Percentiles rank a stretch among this genome's conserved stretches.
These are phyloP conservation scores for Anableps anableps DNA, from an alignment of 2,797 vertebrate species.

Conservation along the genomic window DNA sequence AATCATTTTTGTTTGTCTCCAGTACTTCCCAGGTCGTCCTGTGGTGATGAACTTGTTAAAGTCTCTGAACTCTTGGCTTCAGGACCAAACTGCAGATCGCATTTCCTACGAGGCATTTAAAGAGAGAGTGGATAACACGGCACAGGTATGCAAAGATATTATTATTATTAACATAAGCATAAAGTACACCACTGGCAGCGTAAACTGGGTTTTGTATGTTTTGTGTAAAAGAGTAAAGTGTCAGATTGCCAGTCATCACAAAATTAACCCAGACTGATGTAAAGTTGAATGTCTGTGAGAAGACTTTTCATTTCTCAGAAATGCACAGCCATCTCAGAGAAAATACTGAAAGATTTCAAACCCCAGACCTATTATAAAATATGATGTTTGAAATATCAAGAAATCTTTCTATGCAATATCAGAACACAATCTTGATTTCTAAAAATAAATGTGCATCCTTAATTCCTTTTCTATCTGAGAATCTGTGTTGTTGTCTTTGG, in stretches of 20 bases:
- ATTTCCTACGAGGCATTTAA: slow-evolving; percentile 80
- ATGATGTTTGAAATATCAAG: background rate
- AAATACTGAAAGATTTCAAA: background rate
- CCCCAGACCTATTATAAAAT: background rate
- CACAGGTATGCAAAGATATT: slow-evolving; percentile 76
- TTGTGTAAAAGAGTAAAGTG: background rate
- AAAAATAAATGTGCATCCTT: slow-evolving; percentile 2
- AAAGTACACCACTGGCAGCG: background rate
- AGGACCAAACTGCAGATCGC: slow-evolving; percentile 63
- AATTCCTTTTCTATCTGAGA: slow-evolving; percentile 31
- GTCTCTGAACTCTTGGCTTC: slow-evolving; percentile 76
- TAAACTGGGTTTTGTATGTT: background rate
- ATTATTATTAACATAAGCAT: background rate
- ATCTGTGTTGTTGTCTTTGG: slow-evolving; percentile 67
- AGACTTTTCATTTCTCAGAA: slow-evolving; percentile 6
- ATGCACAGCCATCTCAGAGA: slow-evolving; percentile 39
- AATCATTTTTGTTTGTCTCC: slow-evolving; percentile 16
- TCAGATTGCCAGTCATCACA: slow-evolving; percentile 24
- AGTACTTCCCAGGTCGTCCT: slow-evolving; percentile 89
- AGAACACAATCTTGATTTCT: slow-evolving; percentile 1
- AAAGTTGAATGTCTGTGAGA: slow-evolving; percentile 31
- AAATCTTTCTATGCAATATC: background rate
- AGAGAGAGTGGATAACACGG: slow-evolving; percentile 80
- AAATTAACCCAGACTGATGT: slow-evolving; percentile 31
- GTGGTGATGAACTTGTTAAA: slow-evolving; percentile 82